These are phyloP conservation scores for Rhorus exstirpatorius DNA, from an alignment of 2,888 invertebrate species.

Conservation along the genomic window DNA sequence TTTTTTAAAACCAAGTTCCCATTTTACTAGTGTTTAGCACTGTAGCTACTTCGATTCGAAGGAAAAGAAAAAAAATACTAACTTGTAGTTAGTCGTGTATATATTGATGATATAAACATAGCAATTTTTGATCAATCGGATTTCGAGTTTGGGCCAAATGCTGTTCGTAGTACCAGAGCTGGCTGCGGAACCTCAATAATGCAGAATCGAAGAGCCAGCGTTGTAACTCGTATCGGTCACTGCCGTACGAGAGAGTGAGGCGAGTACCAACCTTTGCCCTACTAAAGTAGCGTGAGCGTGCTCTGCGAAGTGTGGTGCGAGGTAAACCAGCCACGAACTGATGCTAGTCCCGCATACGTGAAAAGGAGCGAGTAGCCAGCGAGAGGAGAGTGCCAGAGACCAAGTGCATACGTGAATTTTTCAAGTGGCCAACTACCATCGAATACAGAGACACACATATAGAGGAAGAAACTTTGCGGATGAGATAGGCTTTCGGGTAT, in stretches of 20 bases:
- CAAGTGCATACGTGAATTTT: slow-evolving; percentile 65
- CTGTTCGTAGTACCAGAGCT: slow-evolving; percentile 21
- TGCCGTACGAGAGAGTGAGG: slow-evolving; percentile 35
- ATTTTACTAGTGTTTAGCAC: not conserved
- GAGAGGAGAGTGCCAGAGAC: slow-evolving; percentile 27
- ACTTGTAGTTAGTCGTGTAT: not conserved
- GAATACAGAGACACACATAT: slow-evolving; percentile 32
- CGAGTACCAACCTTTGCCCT: slow-evolving; percentile 41
- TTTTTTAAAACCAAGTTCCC: not conserved
- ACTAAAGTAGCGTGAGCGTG: slow-evolving; percentile 30
- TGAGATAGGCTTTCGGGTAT: slow-evolving; percentile 3
- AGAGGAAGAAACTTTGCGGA: slow-evolving; percentile 42
- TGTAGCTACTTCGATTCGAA: not conserved
- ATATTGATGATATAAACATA: slow-evolving; percentile 2
- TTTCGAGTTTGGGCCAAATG: not conserved
- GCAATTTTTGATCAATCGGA: not conserved
- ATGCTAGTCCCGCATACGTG: slow-evolving; percentile 42
- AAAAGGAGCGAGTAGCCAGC: slow-evolving; percentile 43
- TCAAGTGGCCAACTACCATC: slow-evolving; percentile 56
- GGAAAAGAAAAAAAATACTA: not conserved
- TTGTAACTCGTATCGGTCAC: slow-evolving; percentile 65
- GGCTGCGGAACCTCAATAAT: slow-evolving; percentile 57
- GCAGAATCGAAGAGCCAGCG: slow-evolving; percentile 49
- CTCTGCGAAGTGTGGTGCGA: slow-evolving; percentile 27
- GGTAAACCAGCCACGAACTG: slow-evolving; percentile 29